Evolutionary conservation across 2,888 invertebrate species (phyloP).

Genomic region (Tetranychus truncatus): DNA sequence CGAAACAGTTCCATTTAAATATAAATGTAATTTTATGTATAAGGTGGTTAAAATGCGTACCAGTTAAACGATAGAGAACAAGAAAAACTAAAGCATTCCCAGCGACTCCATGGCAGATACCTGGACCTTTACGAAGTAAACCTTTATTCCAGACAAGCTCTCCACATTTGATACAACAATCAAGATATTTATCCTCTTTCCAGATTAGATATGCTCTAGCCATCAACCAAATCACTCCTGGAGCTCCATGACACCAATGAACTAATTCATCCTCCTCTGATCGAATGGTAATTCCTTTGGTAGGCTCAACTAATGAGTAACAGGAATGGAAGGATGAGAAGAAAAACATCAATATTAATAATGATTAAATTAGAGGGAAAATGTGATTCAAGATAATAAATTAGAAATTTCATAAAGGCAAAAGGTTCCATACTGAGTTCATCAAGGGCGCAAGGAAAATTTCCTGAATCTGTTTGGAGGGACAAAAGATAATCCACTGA

Average conservation of each 20-base stretch:
- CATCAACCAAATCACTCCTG: conserved; percentile 52
- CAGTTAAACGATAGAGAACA: conserved; percentile 53
- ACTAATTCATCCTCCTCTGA: conserved; percentile 47
- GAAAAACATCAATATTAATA: no score
- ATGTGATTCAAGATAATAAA: no score
- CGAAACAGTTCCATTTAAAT: neutral
- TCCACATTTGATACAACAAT: conserved; percentile 45
- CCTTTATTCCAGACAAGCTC: conserved; percentile 65
- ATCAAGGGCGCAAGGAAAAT: conserved; percentile 30
- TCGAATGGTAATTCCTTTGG: no score
- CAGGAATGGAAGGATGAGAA: neutral
- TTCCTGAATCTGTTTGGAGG: conserved; percentile 35
- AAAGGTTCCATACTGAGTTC: conserved; percentile 32
- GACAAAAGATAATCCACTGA: conserved; percentile 34
- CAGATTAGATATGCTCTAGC: conserved; percentile 47
- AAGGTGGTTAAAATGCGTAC: no score
- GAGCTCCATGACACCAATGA: conserved; percentile 89
- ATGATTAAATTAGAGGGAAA: no score
- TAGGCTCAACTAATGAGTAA: no score
- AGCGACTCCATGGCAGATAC: conserved; percentile 68
- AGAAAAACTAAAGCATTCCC: conserved; percentile 72
- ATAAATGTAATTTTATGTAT: no score
- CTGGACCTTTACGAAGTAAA: conserved; percentile 59
- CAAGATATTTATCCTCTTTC: conserved; percentile 44
- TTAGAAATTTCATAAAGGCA: no score